These are phyloP conservation scores for Stenolophus ochropezus DNA, from an alignment of 2,888 invertebrate species.

Conservation along the genomic window DNA sequence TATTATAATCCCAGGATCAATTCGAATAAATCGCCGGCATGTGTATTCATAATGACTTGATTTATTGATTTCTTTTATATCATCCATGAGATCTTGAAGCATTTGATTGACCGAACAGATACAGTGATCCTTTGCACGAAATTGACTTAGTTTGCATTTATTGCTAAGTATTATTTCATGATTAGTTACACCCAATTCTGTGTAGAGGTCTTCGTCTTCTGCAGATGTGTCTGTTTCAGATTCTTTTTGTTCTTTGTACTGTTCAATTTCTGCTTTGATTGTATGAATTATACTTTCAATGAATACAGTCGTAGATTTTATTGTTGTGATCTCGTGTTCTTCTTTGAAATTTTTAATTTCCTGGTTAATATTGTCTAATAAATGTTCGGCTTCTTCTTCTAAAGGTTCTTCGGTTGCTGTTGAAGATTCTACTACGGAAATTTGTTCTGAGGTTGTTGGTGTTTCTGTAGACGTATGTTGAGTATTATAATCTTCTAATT, in stretches of 20 bases:
- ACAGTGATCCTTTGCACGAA: conserved; percentile 62
- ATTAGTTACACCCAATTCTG: conserved; percentile 8
- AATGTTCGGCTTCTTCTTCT: not conserved
- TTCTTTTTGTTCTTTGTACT: not conserved
- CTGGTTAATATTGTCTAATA: not conserved
- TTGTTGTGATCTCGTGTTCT: not conserved
- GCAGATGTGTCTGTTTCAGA: conserved; percentile 13
- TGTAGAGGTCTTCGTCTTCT: not conserved
- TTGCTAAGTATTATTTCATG: not conserved
- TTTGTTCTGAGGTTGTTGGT: not conserved
- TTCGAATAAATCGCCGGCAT: conserved; percentile 61
- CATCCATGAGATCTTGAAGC: conserved; percentile 64
- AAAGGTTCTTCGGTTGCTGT: not conserved
- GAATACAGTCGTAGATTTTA: not conserved
- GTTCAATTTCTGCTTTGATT: not conserved
- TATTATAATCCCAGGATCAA: conserved; percentile 60
- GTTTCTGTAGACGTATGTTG: not conserved
- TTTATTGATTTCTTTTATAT: conserved; percentile 54
- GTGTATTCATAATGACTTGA: conserved; percentile 52
- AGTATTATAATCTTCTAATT: not conserved
- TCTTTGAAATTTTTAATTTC: not conserved
- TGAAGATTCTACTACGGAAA: not conserved
- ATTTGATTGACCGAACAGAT: conserved; percentile 66
- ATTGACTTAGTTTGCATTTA: conserved; percentile 55
- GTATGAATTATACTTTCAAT: not conserved